Conservation (phyloP, 2,797 vertebrate genomes). For the Siniperca obscura region DNA sequence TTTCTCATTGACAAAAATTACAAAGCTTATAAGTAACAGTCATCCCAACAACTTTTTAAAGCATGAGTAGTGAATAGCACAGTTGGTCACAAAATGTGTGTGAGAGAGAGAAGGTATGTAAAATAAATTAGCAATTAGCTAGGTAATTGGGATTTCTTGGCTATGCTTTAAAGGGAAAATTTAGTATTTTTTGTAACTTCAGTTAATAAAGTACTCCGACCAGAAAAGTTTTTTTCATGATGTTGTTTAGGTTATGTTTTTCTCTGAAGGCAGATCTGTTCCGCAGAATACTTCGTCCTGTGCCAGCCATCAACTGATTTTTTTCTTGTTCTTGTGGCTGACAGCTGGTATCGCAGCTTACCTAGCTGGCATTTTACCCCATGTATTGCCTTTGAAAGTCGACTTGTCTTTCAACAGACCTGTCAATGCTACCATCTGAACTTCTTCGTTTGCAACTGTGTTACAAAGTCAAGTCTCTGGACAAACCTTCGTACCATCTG, state of each 20-base stretch:
- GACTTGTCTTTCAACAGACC: slow-evolving; percentile 58
- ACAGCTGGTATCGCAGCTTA: slow-evolving; percentile 70
- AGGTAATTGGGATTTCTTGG: slow-evolving; percentile 66
- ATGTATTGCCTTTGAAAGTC: slow-evolving; percentile 62
- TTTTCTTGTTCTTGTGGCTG: slow-evolving; percentile 51
- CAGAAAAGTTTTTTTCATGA: background rate
- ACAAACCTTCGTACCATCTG: slow-evolving; percentile 67
- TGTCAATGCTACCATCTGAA: slow-evolving; percentile 56
- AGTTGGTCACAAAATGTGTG: slow-evolving; percentile 18
- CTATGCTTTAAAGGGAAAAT: slow-evolving; percentile 54
- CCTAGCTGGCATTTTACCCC: slow-evolving; percentile 66
- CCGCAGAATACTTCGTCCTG: slow-evolving; percentile 17
- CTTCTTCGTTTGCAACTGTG: slow-evolving; percentile 44
- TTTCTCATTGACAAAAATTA: background rate
- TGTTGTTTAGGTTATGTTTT: slow-evolving; percentile 47
- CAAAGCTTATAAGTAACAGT: background rate
- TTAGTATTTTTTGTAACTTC: slow-evolving; percentile 38
- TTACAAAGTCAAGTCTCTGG: slow-evolving; percentile 65
- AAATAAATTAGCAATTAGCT: slow-evolving; percentile 57
- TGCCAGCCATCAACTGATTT: slow-evolving; percentile 58
- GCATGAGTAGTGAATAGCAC: background rate
- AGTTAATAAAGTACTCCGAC: too few species aligned
- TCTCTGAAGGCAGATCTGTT: slow-evolving; percentile 68
- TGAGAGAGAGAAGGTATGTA: slow-evolving; percentile 8
- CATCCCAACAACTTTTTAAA: slow-evolving; percentile 11